Conservation (phyloP, 2,888 invertebrate species). For the Leucoma salicis region DNA sequence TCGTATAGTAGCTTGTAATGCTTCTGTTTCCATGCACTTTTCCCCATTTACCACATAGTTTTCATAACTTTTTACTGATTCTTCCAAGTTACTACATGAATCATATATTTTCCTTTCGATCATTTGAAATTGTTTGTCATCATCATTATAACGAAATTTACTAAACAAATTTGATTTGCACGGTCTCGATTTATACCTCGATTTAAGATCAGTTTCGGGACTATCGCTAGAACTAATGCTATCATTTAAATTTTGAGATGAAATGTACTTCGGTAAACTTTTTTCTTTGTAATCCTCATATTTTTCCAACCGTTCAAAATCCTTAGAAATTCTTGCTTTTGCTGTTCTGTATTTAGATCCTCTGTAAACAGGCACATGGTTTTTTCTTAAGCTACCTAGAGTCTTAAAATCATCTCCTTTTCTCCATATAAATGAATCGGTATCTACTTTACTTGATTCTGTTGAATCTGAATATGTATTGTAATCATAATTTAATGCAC, state of each 20-base stretch:
- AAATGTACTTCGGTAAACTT: slow-evolving; percentile 20
- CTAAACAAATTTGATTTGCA: slow-evolving; percentile 10
- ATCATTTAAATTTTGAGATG: slow-evolving; percentile 29
- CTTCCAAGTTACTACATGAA: slow-evolving; percentile 59
- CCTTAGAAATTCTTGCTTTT: slow-evolving; percentile 45
- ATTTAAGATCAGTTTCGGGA: slow-evolving; percentile 25
- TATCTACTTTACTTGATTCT: slow-evolving; percentile 51
- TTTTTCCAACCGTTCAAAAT: slow-evolving; percentile 44
- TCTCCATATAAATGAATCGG: slow-evolving; percentile 58
- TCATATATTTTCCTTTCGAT: slow-evolving; percentile 54
- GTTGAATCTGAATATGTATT: slow-evolving; percentile 48
- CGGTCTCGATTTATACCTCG: slow-evolving; percentile 15
- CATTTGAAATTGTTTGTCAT: slow-evolving; percentile 37
- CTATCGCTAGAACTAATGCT: slow-evolving; percentile 38
- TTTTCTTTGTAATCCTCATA: slow-evolving; percentile 12
- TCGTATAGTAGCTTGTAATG: slow-evolving; percentile 21
- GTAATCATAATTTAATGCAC: slow-evolving; percentile 22
- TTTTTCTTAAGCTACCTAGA: slow-evolving; percentile 30
- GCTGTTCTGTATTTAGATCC: slow-evolving; percentile 41
- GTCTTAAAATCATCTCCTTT: slow-evolving; percentile 27
- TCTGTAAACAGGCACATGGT: slow-evolving; percentile 49
- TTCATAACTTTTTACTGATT: slow-evolving; percentile 55
- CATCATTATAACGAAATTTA: slow-evolving; percentile 37
- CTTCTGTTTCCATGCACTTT: slow-evolving; percentile 20
- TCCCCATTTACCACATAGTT: slow-evolving; percentile 45